These are phyloP conservation scores for Cryptosula pallasiana DNA, from an alignment of 2,888 invertebrate genomes.

Conservation along the genomic window DNA sequence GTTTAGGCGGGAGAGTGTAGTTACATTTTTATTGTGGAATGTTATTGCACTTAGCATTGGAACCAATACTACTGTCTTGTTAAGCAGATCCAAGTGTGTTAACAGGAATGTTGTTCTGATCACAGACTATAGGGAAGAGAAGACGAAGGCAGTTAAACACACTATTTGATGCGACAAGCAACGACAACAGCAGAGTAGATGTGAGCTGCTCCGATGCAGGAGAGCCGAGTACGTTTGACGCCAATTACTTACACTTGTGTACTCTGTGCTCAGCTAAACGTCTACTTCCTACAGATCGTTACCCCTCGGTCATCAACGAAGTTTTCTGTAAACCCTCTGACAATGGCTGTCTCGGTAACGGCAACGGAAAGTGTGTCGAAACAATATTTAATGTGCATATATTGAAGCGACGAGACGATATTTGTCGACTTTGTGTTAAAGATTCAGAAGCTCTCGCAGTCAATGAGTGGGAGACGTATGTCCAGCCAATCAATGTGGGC, in stretches of 20 bases:
- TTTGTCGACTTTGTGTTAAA: neutral
- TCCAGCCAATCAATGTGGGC: slow-evolving; percentile 8
- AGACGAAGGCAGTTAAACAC: neutral
- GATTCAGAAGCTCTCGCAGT: slow-evolving; percentile 1
- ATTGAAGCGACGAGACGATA: neutral
- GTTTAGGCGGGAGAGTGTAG: no score
- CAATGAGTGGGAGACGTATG: slow-evolving; percentile 4
- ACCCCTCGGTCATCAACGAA: neutral
- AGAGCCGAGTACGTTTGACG: neutral
- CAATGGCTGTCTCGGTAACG: neutral
- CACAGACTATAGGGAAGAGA: no score
- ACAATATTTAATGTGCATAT: neutral
- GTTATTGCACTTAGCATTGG: no score
- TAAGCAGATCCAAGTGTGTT: no score
- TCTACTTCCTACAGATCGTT: neutral
- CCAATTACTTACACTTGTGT: slow-evolving; percentile 5
- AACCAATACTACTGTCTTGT: no score
- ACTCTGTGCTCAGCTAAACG: neutral
- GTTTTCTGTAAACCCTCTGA: neutral
- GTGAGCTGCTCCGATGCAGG: slow-evolving; percentile 14
- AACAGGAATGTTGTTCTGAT: no score
- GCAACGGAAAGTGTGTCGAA: slow-evolving; percentile 13
- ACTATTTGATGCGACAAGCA: neutral
- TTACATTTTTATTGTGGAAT: no score
- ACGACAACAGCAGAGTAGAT: neutral